Base-by-base conservation (phyloP, 2,797 vertebrate species). In the Enoplosus armatus region DNA sequence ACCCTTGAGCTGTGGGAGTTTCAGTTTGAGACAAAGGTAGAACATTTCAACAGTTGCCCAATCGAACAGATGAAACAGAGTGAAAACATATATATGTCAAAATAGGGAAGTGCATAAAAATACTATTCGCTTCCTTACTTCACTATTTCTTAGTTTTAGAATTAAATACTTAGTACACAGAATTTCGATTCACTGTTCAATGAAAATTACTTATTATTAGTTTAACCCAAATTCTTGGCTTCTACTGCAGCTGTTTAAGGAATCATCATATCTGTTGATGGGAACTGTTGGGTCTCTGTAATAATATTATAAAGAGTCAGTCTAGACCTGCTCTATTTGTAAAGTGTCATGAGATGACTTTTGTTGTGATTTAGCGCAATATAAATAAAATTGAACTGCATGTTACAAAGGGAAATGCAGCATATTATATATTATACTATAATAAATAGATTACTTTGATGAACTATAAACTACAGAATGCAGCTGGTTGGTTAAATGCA, bases 1-100 rank as follows among this genome's bases (percentile, higher is more conserved):
- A 70, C 26, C 27, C 5, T 22, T 51, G 10, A 18, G 33, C 20
- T 63, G 9, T 27, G 66, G 33, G 18, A 27, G 12, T 70, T 77
- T 82, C 59, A 61, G 39, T 35, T n/a, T 70, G 7, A 63, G n/a
- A 45, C n/a, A 33, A 29, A 58, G 22, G 24, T 6, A 22, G 24
- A 45, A 50, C 14, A 65, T 53, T 26, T 62, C 22, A 5, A 15
- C 8, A 33, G 10, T 12, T n/a, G 10, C 4, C 26, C 6, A 60
- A 12, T 8, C 2, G 0, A 27, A 37, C 37, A 31, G 5, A 61
- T 26, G 5, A 51, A 33, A 26, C 2, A n/a, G 5, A 56, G 3
- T 8, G 22, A 35, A 59, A 31, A 22, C 5, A 5, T 26, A 14
- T 3, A 24, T 33, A 33, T n/a, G n/a, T 55, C 5, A 33, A 37